Evolutionary conservation across 2,888 invertebrate species (phyloP), one percentile per base, ranked within the genome.

Genomic region (Diplolepis rosae): DNA sequence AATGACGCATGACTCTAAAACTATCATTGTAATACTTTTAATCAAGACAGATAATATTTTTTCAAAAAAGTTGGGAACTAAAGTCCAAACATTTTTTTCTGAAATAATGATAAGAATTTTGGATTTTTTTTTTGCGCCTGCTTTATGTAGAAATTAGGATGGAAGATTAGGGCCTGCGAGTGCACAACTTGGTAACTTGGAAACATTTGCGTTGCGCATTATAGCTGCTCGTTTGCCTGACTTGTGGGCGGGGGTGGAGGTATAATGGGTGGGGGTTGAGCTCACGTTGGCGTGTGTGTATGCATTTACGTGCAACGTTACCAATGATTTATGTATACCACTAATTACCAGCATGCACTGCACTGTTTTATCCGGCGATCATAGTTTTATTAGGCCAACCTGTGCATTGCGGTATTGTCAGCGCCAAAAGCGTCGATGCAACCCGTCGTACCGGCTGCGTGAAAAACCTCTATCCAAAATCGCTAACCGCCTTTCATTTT

Each of bases 251-350:
- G 69, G 68, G 65, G 71, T 50, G 54, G 65, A 65, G 65, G 30
- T 39, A 45, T 24, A 67, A 28, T 67, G 51, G 48, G 39, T 35
- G 35, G 30, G 42, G 45, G 66, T 51, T 71, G 74, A 74, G 70
- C 76, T 76, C 78, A 72, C 72, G 74, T 72, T 76, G 77, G 80
- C 79, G 80, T 80, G 82, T 81, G 79, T 78, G 80, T 79, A 78
- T 79, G 83, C 85, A 81, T 84, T 84, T 82, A 81, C 78, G 80
- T 81, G 85, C 82, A 82, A 82, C 83, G 81, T 81, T 84, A 79
- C 79, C 84, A 82, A 87, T 88, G 88, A 88, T 88, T 88, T 87
- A 88, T 87, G 88, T 84, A 84, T 82, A 86, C 86, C 87, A 82
- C 88, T 88, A 88, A 88, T 88, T 87, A 88, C 88, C 84, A 84